phyloP scores from a whole-genome alignment of 2,113 vertebrate species.

The Casuarius casuarius region DNA sequence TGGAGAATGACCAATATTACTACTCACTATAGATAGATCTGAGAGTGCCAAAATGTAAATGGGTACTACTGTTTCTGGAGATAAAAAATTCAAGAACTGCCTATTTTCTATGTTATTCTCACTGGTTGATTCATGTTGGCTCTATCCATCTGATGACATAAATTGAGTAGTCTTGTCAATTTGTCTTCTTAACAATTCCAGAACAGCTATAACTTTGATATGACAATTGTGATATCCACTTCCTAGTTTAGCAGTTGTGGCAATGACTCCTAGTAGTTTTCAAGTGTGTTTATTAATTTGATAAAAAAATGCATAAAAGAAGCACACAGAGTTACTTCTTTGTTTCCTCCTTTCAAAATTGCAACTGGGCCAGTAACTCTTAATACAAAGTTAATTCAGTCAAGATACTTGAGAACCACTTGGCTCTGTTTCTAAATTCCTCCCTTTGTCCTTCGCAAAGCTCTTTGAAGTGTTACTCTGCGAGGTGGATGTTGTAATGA shows the following conservation, averaged over 20 bases:
- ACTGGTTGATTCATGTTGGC: not conserved
- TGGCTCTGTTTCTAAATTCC: constrained; percentile 66
- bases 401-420: constrained; percentile 63
- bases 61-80: not conserved
- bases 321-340: not conserved
- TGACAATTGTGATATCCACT: not conserved
- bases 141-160: not conserved
- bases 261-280: not conserved
- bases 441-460: constrained; percentile 57
- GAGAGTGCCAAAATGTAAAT: not conserved
- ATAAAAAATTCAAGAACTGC: not conserved
- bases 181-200: not conserved
- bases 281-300: not conserved
- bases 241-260: not conserved
- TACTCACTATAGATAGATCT: not conserved
- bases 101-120: not conserved
- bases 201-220: not conserved
- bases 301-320: constrained; percentile 27
- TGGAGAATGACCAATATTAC: not conserved
- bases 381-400: constrained; percentile 64
- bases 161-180: not conserved
- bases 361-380: constrained; percentile 56
- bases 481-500: constrained; percentile 64
- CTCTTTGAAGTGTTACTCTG: constrained; percentile 73
- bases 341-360: constrained; percentile 41